Conservation (phyloP, 2,113 vertebrate genomes). For the Leiothrix lutea region DNA sequence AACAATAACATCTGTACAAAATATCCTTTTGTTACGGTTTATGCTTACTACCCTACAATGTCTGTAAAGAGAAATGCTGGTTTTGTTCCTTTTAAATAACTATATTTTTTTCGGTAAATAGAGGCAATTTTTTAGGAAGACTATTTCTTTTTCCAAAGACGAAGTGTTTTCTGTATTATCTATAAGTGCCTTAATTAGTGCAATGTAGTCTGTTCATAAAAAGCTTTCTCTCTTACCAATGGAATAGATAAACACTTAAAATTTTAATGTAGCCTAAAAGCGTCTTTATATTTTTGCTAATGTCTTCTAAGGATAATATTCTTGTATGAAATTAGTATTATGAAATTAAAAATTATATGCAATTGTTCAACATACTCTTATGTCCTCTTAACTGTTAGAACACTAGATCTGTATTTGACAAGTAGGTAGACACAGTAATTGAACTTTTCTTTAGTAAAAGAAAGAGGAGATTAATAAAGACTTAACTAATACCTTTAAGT, state of each 20-base stretch:
- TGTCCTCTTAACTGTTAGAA: neutral
- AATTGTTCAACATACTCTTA: neutral
- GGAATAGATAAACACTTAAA: conserved; percentile 37
- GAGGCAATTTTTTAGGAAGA: neutral
- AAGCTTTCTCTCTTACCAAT: conserved; percentile 13
- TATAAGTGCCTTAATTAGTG: conserved; percentile 24
- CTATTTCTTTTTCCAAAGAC: neutral
- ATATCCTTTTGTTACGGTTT: neutral
- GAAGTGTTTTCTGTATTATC: neutral
- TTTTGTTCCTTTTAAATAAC: conserved; percentile 36
- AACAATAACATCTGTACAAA: neutral
- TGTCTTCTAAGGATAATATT: neutral
- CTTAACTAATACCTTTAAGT: neutral
- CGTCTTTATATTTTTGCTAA: neutral
- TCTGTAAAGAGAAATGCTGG: neutral
- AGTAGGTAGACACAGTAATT: neutral
- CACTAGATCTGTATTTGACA: neutral
- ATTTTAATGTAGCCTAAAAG: conserved; percentile 11
- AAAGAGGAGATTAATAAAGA: neutral
- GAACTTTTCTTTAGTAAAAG: neutral
- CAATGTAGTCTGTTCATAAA: neutral
- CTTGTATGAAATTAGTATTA: neutral
- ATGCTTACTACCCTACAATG: neutral
- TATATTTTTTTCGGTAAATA: neutral
- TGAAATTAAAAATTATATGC: neutral